Evolutionary conservation across 2,888 invertebrate species (phyloP).

Genomic region (Drosophila barbarae): DNA sequence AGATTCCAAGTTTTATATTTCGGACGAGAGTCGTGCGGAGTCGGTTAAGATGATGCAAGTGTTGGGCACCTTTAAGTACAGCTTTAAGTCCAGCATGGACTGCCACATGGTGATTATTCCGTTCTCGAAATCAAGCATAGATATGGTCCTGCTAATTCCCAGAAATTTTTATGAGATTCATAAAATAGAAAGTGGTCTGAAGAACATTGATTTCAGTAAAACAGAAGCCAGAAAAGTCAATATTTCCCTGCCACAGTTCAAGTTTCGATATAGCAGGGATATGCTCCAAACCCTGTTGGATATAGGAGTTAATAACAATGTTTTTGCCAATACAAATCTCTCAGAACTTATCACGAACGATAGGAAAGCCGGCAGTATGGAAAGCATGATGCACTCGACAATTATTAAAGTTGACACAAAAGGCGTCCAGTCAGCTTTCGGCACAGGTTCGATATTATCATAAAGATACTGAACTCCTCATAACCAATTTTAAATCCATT

Average conservation of each 20-base stretch:
- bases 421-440: background rate
- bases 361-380: background rate
- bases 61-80: background rate
- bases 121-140: background rate
- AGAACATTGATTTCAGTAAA: background rate
- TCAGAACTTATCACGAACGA: background rate
- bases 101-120: constrained; percentile 1
- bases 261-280: constrained; percentile 7
- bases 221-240: background rate
- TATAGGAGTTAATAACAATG: background rate
- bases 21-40: background rate
- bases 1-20: background rate
- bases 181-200: background rate
- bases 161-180: background rate
- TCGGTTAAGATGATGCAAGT: background rate
- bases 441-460: constrained; percentile 1
- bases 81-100: background rate
- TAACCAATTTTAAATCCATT: background rate
- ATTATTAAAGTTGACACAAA: background rate
- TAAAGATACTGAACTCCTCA: background rate
- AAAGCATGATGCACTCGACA: background rate
- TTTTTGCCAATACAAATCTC: constrained; percentile 3
- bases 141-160: constrained; percentile 9
- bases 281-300: constrained; percentile 17
- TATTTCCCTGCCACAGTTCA: background rate